Percentiles rank a stretch among this genome's conserved stretches.
Evolutionary conservation across 2,888 invertebrate species (phyloP).

Genomic region (Latheticus oryzae): DNA sequence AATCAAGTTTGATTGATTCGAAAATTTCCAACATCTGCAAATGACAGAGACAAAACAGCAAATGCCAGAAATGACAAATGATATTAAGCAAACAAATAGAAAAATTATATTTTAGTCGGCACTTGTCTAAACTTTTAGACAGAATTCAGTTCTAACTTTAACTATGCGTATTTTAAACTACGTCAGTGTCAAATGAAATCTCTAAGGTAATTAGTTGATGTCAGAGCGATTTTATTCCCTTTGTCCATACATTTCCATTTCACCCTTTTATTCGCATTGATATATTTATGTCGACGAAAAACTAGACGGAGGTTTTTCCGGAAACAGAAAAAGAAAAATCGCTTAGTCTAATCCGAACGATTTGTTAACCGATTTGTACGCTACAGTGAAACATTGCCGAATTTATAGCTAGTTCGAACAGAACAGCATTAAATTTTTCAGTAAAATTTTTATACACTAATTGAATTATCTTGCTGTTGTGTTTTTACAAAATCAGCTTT

Average conservation of each 20-base stretch:
- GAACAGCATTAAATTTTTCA: no score
- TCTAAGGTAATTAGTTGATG: constrained; percentile 16
- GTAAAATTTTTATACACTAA: not conserved
- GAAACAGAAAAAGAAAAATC: constrained; percentile 40
- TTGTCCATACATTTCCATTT: constrained; percentile 17
- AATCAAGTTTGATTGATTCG: constrained; percentile 11
- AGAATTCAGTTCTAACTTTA: no score
- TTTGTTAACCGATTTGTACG: constrained; percentile 43
- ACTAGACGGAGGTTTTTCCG: constrained; percentile 31
- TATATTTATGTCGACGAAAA: constrained; percentile 30
- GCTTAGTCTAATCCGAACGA: constrained; percentile 40
- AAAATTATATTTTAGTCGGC: no score
- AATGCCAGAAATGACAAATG: constrained; percentile 12
- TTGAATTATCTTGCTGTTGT: not conserved
- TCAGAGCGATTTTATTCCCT: constrained; percentile 8
- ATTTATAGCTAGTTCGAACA: no score
- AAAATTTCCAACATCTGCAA: constrained; percentile 6
- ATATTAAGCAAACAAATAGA: not conserved
- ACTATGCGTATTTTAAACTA: constrained; percentile 5
- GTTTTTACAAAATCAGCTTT: not conserved
- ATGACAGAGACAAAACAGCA: constrained; percentile 3
- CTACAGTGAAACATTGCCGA: constrained; percentile 38
- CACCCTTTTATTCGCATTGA: constrained; percentile 22
- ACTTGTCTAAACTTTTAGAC: no score
- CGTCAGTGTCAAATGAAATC: constrained; percentile 1